A percentile compares a stretch with the other conserved stretches of the same genome.
Evolutionary conservation across 2,113 vertebrate species (phyloP).

Genomic region (Acanthisitta chloris): DNA sequence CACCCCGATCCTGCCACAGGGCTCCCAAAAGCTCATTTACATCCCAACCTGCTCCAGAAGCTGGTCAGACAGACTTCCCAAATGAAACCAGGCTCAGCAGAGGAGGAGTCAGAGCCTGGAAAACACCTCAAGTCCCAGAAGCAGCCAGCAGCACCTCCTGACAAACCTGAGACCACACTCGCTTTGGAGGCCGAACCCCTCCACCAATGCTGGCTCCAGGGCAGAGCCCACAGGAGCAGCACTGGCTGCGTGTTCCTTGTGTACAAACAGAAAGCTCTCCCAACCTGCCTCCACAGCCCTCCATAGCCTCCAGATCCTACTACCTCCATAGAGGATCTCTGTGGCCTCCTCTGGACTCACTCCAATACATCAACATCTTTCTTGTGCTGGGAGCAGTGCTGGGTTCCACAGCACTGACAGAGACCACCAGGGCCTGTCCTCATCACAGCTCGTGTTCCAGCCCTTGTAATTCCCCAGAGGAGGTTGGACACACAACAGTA

Average conservation of each 20-base stretch:
- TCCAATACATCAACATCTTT: not conserved
- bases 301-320: no score
- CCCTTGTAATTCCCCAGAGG: rapidly evolving
- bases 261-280: not conserved
- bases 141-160: not conserved
- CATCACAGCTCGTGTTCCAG: rapidly evolving
- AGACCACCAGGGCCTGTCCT: rapidly evolving
- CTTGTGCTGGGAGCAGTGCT: not conserved
- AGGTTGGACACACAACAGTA: rapidly evolving
- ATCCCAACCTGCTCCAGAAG: not conserved
- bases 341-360: not conserved
- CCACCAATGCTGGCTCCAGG: not conserved
- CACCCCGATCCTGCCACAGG: not conserved
- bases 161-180: rapidly evolving
- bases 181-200: not conserved
- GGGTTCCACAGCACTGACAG: not conserved
- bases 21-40: not conserved
- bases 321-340: no score
- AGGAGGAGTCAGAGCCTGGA: not conserved
- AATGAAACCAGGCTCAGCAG: not conserved
- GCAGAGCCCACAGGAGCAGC: not conserved
- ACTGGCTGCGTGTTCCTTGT: rapidly evolving
- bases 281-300: not conserved
- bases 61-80: not conserved
- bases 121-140: not conserved